Evolutionary conservation across 2,797 vertebrate genomes (phyloP), one percentile per base, ranked within the genome.

Genomic region (Chelonia mydas): DNA sequence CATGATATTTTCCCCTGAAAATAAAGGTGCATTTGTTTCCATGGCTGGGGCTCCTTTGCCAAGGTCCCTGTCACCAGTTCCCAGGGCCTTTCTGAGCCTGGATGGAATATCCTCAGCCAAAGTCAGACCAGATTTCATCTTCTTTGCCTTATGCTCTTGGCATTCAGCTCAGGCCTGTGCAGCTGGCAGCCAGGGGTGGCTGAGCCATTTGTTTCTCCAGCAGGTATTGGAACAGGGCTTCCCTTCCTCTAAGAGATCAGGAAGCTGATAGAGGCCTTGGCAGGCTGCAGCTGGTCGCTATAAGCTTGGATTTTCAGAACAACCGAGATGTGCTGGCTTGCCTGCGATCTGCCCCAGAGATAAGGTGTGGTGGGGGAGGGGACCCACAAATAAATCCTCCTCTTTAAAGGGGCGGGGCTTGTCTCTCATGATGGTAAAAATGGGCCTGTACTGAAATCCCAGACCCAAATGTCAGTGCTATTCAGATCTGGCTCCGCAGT

Each of bases 151-250:
- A 53, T 31, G 12, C 78, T 41, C 72, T 91, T 87, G 80, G 55
- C 50, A 91, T 87, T 91, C 90, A 7, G 55, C 79, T 91, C 90
- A 83, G 84, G 90, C 50, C 65, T 91, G 47, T 5, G 50, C 80
- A 49, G 74, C 90, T 82, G 68, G 84, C 84, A 87, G 80, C 47
- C 55, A 65, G 55, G 33, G 77, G 78, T 41, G 77, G 55, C 55
- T 83, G 50, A 87, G 57, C 72, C 80, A 87, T 91, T 91, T 87
- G 87, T 91, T 55, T 85, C 78, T 41, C 57, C 87, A 91, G 80
- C 79, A 87, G 90, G 79, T 77, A 65, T 65, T 77, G 68, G 68
- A 54, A 87, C 28, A 87, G 80, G 80, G 90, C 50, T 91, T 91
- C 90, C 90, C 80, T 91, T 87, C 72, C 68, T 83, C 28, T 50